Base-by-base conservation (phyloP, 2,888 invertebrate genomes). In the Nomada lathburiana region DNA sequence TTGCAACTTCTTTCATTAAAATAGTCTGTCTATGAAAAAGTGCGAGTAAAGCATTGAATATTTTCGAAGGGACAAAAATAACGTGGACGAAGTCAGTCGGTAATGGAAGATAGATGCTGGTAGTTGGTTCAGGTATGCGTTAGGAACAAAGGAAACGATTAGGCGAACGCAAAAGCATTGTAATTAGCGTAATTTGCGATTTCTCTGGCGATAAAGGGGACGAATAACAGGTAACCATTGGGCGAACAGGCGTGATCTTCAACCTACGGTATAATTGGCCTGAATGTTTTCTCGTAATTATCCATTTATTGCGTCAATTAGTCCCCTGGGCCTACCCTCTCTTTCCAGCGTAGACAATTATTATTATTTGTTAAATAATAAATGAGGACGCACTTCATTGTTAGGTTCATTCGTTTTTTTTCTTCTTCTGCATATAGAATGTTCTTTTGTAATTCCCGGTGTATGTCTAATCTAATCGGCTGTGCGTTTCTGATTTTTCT, bases 181-280 rank as follows among this genome's bases (percentile, higher is more conserved):
- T 36, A 65, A 80, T 80, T 78, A 67, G 65, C 69, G 60, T 76
- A 72, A 82, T 80, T 76, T 80, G 76, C 72, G 75, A 80, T 76
- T 72, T 73, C 72, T 59, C 55, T 53, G 62, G 20, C 80, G 76
- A 80, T 67, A 69, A 80, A 73, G 52, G 67, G 73, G 67, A 47
- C 52, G 63, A 64, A 53, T 52, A 50, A 16, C 68, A 11, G 36
- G 47, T 71, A 36, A 64, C 59, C 72, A 65, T 10, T 65, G 53
- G 44, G 59, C 53, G 55, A 60, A 20, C 63, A 23, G 72, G 60
- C 67, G 67, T 52, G 82, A 82, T 76, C 81, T 65, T 81, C 72
- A 36, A 69, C 76, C 76, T 74, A 55, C 59, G 44, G 57, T 68
- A 59, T 55, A 71, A 80, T 82, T 76, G 68, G 76, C 63, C 62